phyloP scores from a whole-genome alignment of 1,140 invertebrate genomes.

The Vollenhovia emeryi region DNA sequence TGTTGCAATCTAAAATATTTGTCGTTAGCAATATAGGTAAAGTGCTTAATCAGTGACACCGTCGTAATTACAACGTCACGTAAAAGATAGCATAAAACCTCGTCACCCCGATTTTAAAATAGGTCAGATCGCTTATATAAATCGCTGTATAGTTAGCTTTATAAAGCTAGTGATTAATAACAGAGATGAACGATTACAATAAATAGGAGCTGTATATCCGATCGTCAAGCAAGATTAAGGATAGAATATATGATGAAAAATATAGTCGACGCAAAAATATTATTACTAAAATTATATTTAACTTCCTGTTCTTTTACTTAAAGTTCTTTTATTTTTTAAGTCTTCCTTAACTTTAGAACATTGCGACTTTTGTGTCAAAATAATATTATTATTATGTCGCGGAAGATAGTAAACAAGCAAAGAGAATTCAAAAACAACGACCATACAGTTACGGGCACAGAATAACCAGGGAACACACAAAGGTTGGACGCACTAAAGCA shows the following conservation, averaged over 20 bases:
- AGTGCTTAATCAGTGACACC: constrained; percentile 37
- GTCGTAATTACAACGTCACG: constrained; percentile 12
- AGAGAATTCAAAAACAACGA: constrained; percentile 35
- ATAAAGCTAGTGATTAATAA: constrained; percentile 7
- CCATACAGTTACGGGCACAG: not conserved
- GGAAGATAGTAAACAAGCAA: constrained; percentile 16
- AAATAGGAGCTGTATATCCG: not conserved
- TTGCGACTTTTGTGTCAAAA: constrained; percentile 18
- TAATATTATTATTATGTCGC: constrained; percentile 9
- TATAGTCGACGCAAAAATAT: no score
- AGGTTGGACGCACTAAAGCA: constrained; percentile 28
- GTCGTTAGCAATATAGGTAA: constrained; percentile 21
- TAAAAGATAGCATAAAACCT: constrained; percentile 14
- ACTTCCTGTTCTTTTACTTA: not conserved
- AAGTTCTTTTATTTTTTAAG: not conserved
- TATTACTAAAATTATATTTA: not conserved
- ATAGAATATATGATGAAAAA: not conserved
- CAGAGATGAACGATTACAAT: constrained; percentile 16
- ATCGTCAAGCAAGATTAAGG: not conserved
- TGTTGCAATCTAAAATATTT: constrained; percentile 2
- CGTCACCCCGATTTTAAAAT: constrained; percentile 31
- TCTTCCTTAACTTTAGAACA: not conserved
- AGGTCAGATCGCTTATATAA: constrained; percentile 5
- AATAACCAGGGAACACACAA: constrained; percentile 44
- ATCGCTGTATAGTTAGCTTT: not conserved